A percentile compares a stretch with the other conserved stretches of the same genome.
Evolutionary conservation across 1,140 invertebrate species (phyloP).

Genomic region (Drosophila kohkoa): DNA sequence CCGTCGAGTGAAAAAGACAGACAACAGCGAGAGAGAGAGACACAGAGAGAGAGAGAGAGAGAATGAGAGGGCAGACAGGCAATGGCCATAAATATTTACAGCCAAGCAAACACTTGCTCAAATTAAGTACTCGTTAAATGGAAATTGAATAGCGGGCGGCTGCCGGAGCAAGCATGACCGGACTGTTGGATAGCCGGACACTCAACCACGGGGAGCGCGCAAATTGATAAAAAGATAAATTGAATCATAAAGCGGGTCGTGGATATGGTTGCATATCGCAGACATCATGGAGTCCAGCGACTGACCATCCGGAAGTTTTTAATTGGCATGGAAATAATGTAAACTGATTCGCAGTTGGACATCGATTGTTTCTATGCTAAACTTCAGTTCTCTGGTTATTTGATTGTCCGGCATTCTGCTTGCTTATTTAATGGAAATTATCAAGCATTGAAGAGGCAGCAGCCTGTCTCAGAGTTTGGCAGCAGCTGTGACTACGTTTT

Average conservation of each 20-base stretch:
- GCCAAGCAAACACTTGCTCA: slow-evolving; percentile 81
- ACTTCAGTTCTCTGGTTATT: neutral
- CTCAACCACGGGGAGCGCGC: slow-evolving; percentile 28
- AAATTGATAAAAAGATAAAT: slow-evolving; percentile 81
- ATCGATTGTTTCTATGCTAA: slow-evolving; percentile 16
- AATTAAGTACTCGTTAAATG: slow-evolving; percentile 82
- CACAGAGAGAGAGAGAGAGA: slow-evolving; percentile 8
- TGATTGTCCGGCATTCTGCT: neutral
- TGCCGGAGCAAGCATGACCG: slow-evolving; percentile 5
- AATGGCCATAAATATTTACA: slow-evolving; percentile 78
- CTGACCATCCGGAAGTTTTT: slow-evolving; percentile 39
- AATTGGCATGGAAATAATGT: slow-evolving; percentile 51
- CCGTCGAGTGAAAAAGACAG: slow-evolving; percentile 37
- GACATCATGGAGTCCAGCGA: slow-evolving; percentile 40
- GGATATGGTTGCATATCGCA: slow-evolving; percentile 2
- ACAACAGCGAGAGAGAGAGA: slow-evolving; percentile 18
- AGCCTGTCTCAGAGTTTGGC: neutral
- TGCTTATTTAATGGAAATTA: slow-evolving; percentile 15
- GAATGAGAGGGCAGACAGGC: slow-evolving; percentile 41
- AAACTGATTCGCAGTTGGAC: slow-evolving; percentile 49
- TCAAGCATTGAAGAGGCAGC: neutral
- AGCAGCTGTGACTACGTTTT: slow-evolving; percentile 49
- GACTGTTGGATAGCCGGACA: slow-evolving; percentile 10
- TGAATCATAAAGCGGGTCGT: slow-evolving; percentile 57
- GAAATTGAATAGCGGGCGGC: slow-evolving; percentile 68